Evolutionary conservation across 1,140 invertebrate genomes (phyloP), one percentile per base, ranked within the genome.

Genomic region (Ceratosolen solmsi): DNA sequence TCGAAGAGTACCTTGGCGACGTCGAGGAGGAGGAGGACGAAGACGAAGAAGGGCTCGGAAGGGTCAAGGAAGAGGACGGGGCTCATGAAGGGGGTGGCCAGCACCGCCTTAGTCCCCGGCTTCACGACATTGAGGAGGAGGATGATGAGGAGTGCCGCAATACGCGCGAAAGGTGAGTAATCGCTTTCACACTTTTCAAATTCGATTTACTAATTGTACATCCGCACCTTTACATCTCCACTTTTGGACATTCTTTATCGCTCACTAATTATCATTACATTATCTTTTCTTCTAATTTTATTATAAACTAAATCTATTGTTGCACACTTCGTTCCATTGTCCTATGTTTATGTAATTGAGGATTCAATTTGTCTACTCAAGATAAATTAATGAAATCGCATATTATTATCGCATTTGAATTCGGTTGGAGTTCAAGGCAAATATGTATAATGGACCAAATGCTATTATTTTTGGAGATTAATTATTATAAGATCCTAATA

Each of bases 101-200:
- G 73, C 89, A 90, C 56, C 83, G 90, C 7, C 87, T 92, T n/a
- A 92, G 89, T 49, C 90, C 91, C 20, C 84, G 90, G 56, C 86
- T 93, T 20, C 92, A 93, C 86, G 92, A 93, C 76, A 93, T 93
- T 79, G 91, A 93, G 84, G 92, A 93, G 71, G 92, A 93, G 84
- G 92, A 93, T 83, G 92, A 93, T 86, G 90, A 92, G 71, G 91
- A 92, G 72, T 84, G 90, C 74, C 89, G 89, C n/a, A 87, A 89
- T 77, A 87, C 83, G n/a, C 87, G 85, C 76, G 89, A 89, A 80
- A 88, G 90, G 91, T 92, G 77, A 87, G 87, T 89, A 58, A 60
- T 58, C 63, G 73, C 74, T 56, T 82, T 76, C 63, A 60, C 27
- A 81, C 82, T 56, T 56, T 41, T 30, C n/a, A n/a, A n/a, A 51